A percentile compares a stretch with the other conserved stretches of the same genome.
Conservation (phyloP, 2,797 vertebrate genomes). For the Tarsius wallacei region DNA sequence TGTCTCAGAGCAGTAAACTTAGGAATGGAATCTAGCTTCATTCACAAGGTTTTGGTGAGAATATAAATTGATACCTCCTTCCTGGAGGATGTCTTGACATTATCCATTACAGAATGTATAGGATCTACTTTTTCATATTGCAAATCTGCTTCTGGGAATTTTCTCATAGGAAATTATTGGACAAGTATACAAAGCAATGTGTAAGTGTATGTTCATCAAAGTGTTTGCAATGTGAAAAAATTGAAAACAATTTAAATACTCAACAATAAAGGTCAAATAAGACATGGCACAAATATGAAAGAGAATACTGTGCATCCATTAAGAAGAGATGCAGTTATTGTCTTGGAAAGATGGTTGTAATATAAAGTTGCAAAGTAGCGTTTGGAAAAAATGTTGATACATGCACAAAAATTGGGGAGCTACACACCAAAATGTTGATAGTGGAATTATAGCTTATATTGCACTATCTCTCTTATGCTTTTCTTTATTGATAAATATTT, state of each 20-base stretch:
- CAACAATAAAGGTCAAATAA: neutral
- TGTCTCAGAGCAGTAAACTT: neutral
- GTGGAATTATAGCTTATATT: neutral
- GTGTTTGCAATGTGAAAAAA: conserved; percentile 31
- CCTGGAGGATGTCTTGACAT: neutral
- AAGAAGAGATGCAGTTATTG: neutral
- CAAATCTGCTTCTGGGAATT: neutral
- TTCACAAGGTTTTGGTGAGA: neutral
- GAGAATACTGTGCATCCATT: neutral
- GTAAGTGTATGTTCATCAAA: neutral
- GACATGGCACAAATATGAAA: conserved; percentile 32
- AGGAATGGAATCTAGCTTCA: neutral
- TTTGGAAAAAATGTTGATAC: neutral
- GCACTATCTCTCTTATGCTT: neutral
- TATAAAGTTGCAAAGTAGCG: neutral
- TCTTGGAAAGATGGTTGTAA: neutral
- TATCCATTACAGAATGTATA: neutral
- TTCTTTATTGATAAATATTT: neutral
- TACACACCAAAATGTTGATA: neutral
- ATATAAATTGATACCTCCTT: neutral
- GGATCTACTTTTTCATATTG: neutral
- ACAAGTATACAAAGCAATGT: neutral
- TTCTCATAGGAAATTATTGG: neutral
- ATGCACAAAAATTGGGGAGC: neutral
- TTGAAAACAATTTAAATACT: conserved; percentile 19